These are phyloP conservation scores for Masnerella sp. DNA, from an alignment of 2,888 invertebrate species.

Conservation along the genomic window DNA sequence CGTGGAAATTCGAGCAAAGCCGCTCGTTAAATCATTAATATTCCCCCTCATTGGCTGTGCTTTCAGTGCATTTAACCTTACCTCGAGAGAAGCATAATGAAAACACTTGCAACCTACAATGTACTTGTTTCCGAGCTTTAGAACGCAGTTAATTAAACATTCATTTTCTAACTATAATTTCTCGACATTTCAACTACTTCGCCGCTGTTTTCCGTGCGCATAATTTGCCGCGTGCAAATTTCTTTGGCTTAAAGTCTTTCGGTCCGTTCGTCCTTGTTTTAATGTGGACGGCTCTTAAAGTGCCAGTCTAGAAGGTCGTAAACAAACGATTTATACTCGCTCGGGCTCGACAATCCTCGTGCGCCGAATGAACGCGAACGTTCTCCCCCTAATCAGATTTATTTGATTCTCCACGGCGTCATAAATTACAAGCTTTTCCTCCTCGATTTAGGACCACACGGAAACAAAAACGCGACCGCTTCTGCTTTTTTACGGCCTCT, in stretches of 20 bases:
- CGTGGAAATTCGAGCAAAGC: constrained; percentile 34
- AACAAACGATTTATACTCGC: constrained; percentile 55
- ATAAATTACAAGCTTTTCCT: constrained; percentile 34
- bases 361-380: constrained; percentile 27
- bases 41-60: constrained; percentile 40
- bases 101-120: constrained; percentile 29
- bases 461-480: constrained; percentile 13
- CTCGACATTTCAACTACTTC: constrained; percentile 26
- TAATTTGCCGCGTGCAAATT: constrained; percentile 35
- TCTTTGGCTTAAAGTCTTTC: constrained; percentile 32
- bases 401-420: constrained; percentile 36
- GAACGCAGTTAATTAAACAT: constrained; percentile 47
- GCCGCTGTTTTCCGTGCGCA: constrained; percentile 26
- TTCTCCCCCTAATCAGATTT: constrained; percentile 47
- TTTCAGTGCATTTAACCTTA: constrained; percentile 44
- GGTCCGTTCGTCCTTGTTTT: constrained; percentile 30
- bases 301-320: constrained; percentile 45
- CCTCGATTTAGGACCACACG: constrained; percentile 6
- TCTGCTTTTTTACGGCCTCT: neutral
- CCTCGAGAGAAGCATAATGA: constrained; percentile 38
- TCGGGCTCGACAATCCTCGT: too few relatives aligned
- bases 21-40: constrained; percentile 47
- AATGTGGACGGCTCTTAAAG: constrained; percentile 42
- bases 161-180: constrained; percentile 41
- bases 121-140: constrained; percentile 34